Evolutionary conservation across 2,888 invertebrate genomes (phyloP).

Genomic region (Drosophila kanekoi): DNA sequence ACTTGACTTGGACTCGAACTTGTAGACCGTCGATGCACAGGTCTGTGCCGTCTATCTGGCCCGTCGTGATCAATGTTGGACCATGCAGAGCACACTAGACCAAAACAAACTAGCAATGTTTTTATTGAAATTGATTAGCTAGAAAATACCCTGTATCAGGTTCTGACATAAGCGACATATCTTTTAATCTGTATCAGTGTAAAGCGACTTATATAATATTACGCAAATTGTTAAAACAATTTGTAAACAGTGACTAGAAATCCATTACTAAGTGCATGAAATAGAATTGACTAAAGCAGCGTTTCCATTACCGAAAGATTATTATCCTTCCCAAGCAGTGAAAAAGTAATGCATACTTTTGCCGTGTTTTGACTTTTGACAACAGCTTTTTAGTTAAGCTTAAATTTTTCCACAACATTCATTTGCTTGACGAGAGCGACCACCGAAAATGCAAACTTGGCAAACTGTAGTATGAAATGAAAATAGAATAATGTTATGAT

Average conservation of each 20-base stretch:
- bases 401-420: conserved; percentile 42
- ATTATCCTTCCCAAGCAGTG: too few relatives aligned
- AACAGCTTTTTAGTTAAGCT: background rate
- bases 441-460: conserved; percentile 59
- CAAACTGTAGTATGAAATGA: conserved; percentile 28
- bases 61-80: conserved; percentile 78
- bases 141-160: conserved; percentile 5
- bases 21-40: conserved; percentile 38
- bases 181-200: too few relatives aligned
- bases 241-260: background rate
- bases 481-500: too few relatives aligned
- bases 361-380: background rate
- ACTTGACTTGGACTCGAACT: conserved; percentile 49
- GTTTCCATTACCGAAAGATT: background rate
- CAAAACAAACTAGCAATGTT: conserved; percentile 17
- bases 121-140: background rate
- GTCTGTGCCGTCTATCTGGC: conserved; percentile 63
- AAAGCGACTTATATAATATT: too few relatives aligned
- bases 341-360: too few relatives aligned
- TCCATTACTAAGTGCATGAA: background rate
- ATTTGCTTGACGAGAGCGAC: conserved; percentile 51
- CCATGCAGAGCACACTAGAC: conserved; percentile 42
- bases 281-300: background rate
- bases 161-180: too few relatives aligned
- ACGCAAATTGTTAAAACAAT: background rate